These are phyloP conservation scores for Nannospalax galili DNA, from an alignment of 2,113 vertebrate species.

Conservation along the genomic window DNA sequence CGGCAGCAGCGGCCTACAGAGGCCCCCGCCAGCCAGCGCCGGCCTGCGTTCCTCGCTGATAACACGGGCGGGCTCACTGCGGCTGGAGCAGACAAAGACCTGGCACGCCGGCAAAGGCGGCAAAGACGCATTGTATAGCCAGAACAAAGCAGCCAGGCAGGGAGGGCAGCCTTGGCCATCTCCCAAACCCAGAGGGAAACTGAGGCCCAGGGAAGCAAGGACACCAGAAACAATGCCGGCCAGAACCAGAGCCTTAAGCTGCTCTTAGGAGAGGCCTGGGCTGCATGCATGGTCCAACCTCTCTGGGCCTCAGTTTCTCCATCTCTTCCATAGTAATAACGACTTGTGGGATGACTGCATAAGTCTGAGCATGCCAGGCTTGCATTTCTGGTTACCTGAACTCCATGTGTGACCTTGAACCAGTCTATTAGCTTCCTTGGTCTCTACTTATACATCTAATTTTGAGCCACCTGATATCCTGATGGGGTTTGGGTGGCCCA, in stretches of 20 bases:
- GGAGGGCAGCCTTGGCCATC: not conserved
- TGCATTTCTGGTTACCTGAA: not conserved
- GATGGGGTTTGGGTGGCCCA: not conserved
- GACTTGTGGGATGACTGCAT: not conserved
- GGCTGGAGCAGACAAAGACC: conserved; percentile 67
- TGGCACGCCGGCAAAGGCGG: conserved; percentile 56
- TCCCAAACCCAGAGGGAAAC: not conserved
- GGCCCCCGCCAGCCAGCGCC: conserved; percentile 73
- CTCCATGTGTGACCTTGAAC: not conserved
- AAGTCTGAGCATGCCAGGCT: not conserved
- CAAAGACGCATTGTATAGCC: conserved; percentile 52
- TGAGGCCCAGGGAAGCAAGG: not conserved
- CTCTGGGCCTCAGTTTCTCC: not conserved
- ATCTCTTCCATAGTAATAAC: not conserved
- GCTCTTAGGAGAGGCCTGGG: not conserved
- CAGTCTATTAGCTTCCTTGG: not conserved
- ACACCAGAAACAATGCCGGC: not conserved
- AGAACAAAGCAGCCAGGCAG: conserved; percentile 60
- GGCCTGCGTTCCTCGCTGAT: conserved; percentile 81
- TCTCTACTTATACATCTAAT: not conserved
- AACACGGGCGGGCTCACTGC: conserved; percentile 74
- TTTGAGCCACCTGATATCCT: not conserved
- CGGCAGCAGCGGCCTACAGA: conserved; percentile 73
- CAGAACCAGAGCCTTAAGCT: not conserved
- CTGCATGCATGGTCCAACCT: not conserved